These are phyloP conservation scores for Merluccius polli DNA, from an alignment of 2,797 vertebrate genomes.

Conservation along the genomic window DNA sequence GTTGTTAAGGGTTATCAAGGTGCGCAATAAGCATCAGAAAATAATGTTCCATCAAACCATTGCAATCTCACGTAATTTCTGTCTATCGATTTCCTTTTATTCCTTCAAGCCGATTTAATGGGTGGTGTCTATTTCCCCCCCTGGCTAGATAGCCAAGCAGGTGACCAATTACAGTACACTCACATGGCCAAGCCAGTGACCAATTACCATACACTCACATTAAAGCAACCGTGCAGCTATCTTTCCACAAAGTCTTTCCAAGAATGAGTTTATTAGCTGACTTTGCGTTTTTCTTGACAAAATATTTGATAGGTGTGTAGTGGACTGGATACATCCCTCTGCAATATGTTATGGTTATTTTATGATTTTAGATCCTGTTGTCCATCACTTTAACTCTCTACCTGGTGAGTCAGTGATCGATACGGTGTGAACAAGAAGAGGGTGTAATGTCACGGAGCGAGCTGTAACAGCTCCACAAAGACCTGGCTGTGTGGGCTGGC, in stretches of 20 bases:
- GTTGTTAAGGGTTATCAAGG: background rate
- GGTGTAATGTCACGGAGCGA: constrained; percentile 29
- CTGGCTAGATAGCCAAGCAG: background rate
- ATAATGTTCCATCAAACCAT: background rate
- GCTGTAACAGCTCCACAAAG: constrained; percentile 63
- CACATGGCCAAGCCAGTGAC: too few species aligned
- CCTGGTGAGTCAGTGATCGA: constrained; percentile 39
- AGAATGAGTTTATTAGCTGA: background rate
- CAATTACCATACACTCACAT: background rate
- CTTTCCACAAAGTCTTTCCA: too few species aligned
- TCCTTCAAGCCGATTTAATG: background rate
- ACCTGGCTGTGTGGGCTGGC: constrained; percentile 57
- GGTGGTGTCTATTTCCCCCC: background rate
- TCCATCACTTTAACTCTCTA: background rate
- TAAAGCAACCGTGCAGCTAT: background rate
- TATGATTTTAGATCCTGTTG: background rate
- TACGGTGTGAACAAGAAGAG: constrained; percentile 39
- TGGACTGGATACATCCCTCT: background rate
- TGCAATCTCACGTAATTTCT: background rate
- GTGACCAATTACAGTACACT: background rate
- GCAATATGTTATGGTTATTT: background rate
- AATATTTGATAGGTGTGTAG: background rate
- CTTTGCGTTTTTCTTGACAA: background rate
- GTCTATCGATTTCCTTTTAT: background rate
- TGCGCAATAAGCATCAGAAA: background rate